These are phyloP conservation scores for Pocillopora meandrina DNA, from an alignment of 92 coral and sea anemone species.

Conservation along the genomic window DNA sequence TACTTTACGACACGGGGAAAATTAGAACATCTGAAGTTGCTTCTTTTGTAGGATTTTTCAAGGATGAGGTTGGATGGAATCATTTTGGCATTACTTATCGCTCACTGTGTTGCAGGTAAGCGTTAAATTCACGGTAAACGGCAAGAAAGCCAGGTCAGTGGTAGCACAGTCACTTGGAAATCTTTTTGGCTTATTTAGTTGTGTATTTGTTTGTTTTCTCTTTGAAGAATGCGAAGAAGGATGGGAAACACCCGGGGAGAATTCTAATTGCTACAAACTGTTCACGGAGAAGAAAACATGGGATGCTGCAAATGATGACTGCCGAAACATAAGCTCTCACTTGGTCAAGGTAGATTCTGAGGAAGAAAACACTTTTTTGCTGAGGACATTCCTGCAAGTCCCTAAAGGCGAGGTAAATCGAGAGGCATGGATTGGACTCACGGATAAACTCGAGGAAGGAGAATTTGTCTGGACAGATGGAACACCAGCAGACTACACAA, in stretches of 20 bases:
- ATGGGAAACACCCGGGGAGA: constrained; percentile 5
- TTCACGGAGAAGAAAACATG: constrained; percentile 7
- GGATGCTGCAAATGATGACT: background rate
- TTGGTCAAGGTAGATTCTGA: constrained; percentile 23
- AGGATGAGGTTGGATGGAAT: constrained; percentile 19
- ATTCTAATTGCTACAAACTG: constrained; percentile 15
- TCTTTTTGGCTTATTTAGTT: too few species aligned
- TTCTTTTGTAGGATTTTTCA: background rate
- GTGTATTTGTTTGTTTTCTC: background rate
- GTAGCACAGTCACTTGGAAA: too few species aligned
- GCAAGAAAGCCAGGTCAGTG: too few species aligned
- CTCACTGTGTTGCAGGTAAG: constrained; percentile 17
- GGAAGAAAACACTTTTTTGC: constrained; percentile 21
- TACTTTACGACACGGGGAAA: too few species aligned
- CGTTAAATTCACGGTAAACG: background rate
- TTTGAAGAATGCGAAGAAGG: constrained; percentile 21
- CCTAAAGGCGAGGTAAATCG: background rate
- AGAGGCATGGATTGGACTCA: constrained; percentile 45
- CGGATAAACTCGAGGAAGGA: constrained; percentile 19
- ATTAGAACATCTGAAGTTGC: background rate
- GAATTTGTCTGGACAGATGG: constrained; percentile 41
- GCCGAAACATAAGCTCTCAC: background rate
- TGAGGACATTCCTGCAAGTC: constrained; percentile 8
- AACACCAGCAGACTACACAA: background rate
- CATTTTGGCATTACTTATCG: constrained; percentile 7